These are phyloP conservation scores for Neostethus bicornis DNA, from an alignment of 2,797 vertebrate genomes.

Conservation along the genomic window DNA sequence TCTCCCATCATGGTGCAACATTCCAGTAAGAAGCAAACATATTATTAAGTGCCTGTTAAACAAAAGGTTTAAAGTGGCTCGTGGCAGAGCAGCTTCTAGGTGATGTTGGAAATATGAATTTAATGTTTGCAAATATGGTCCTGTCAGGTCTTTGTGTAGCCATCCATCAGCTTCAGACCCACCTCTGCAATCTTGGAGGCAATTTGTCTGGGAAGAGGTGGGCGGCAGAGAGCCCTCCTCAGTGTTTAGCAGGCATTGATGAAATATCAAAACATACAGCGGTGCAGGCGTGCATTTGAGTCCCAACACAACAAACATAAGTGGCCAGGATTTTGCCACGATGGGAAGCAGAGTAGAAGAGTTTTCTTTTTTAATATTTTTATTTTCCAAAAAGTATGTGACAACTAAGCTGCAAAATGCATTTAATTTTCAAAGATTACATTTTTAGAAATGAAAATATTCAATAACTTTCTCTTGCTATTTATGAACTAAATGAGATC, in stretches of 20 bases:
- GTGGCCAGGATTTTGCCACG: constrained; percentile 45
- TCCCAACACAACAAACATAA: constrained; percentile 57
- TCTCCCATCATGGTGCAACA: constrained; percentile 40
- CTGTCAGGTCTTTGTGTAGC: constrained; percentile 72
- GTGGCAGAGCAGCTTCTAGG: constrained; percentile 47
- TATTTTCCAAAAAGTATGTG: constrained; percentile 17
- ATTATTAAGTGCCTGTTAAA: constrained; percentile 36
- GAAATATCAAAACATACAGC: constrained; percentile 75
- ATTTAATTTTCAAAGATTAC: constrained; percentile 5
- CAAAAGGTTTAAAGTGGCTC: constrained; percentile 31
- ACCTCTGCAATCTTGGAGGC: constrained; percentile 78
- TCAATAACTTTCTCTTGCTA: no score
- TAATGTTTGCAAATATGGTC: constrained; percentile 77
- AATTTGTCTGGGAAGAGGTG: constrained; percentile 81
- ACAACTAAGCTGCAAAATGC: background rate
- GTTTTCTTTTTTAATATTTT: constrained; percentile 5
- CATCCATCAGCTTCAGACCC: constrained; percentile 78
- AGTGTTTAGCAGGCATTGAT: constrained; percentile 74
- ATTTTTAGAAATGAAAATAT: constrained; percentile 1
- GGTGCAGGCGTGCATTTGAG: constrained; percentile 34
- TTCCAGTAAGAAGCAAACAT: constrained; percentile 24
- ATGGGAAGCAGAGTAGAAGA: constrained; percentile 33
- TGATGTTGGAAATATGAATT: constrained; percentile 72
- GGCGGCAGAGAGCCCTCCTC: constrained; percentile 77
- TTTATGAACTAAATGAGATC: no score